Percentiles rank a stretch among this genome's conserved stretches.
phyloP scores from a whole-genome alignment of 1,140 invertebrate genomes.

The Penaeus chinensis region DNA sequence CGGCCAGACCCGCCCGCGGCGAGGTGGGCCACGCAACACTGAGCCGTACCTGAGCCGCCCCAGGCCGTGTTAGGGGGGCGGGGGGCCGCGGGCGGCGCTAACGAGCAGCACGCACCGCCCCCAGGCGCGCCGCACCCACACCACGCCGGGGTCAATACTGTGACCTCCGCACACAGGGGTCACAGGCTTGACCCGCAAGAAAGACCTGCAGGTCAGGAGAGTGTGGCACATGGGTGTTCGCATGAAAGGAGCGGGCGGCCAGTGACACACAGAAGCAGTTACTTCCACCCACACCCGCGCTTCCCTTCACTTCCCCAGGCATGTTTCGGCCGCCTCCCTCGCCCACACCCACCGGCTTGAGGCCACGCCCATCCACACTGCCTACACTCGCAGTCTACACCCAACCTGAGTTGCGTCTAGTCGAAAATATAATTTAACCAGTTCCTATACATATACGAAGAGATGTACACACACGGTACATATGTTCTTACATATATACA shows the following conservation, averaged over 20 bases:
- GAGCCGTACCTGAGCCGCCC: constrained; percentile 31
- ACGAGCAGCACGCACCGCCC: constrained; percentile 53
- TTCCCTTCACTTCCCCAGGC: too few species aligned
- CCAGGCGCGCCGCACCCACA: constrained; percentile 12
- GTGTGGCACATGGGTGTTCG: not conserved
- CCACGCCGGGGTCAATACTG: constrained; percentile 30
- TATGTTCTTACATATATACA: not conserved
- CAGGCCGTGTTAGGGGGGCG: constrained; percentile 9
- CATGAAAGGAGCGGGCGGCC: not conserved
- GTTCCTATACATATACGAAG: constrained; percentile 10
- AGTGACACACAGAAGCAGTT: too few species aligned
- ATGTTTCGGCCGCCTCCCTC: too few species aligned
- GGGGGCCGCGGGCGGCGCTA: constrained; percentile 38
- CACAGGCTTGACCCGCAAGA: constrained; percentile 30
- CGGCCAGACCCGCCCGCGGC: constrained; percentile 39
- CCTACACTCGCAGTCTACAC: not conserved
- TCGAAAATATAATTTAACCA: not conserved
- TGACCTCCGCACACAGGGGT: constrained; percentile 41
- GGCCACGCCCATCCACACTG: constrained; percentile 18
- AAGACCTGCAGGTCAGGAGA: constrained; percentile 28
- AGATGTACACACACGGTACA: not conserved
- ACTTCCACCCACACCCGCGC: too few species aligned
- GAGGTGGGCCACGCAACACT: constrained; percentile 44
- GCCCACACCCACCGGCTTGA: too few species aligned
- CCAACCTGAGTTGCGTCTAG: not conserved